These are phyloP conservation scores for Canis aureus DNA, from an alignment of 2,113 vertebrate genomes.

Conservation along the genomic window DNA sequence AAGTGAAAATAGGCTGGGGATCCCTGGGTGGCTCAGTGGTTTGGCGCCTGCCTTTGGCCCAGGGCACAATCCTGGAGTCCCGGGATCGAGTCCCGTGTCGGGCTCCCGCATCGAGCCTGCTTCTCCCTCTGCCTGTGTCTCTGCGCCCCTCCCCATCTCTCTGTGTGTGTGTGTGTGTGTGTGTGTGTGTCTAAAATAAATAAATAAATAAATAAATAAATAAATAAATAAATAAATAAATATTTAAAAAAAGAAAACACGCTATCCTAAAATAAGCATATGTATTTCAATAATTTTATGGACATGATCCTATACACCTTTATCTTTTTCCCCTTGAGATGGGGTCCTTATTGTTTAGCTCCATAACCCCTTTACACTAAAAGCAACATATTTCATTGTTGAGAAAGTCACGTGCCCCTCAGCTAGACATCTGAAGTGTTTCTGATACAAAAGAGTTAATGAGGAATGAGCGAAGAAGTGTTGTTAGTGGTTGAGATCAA, in stretches of 20 bases:
- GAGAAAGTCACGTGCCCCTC: neutral
- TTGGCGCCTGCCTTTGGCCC: too few relatives aligned
- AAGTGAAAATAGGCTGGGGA: neutral
- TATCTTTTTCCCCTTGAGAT: neutral
- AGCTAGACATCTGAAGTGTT: neutral
- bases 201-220: too few relatives aligned
- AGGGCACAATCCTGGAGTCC: too few relatives aligned
- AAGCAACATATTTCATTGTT: neutral
- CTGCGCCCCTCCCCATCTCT: too few relatives aligned
- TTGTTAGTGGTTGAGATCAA: slow-evolving; percentile 12
- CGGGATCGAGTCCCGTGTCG: too few relatives aligned
- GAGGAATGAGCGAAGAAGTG: slow-evolving; percentile 54
- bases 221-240: too few relatives aligned
- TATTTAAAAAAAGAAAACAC: neutral
- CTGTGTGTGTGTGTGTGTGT: too few relatives aligned
- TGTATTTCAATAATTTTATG: neutral
- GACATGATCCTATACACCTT: neutral
- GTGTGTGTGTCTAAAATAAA: too few relatives aligned
- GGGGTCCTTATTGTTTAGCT: neutral
- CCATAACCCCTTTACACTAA: neutral
- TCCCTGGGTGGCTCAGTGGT: too few relatives aligned
- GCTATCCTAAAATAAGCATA: neutral
- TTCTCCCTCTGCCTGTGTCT: too few relatives aligned
- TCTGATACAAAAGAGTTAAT: neutral
- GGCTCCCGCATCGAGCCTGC: too few relatives aligned